Evolutionary conservation across 2,797 vertebrate genomes (phyloP).

Genomic region (Megaceryle alcyon): DNA sequence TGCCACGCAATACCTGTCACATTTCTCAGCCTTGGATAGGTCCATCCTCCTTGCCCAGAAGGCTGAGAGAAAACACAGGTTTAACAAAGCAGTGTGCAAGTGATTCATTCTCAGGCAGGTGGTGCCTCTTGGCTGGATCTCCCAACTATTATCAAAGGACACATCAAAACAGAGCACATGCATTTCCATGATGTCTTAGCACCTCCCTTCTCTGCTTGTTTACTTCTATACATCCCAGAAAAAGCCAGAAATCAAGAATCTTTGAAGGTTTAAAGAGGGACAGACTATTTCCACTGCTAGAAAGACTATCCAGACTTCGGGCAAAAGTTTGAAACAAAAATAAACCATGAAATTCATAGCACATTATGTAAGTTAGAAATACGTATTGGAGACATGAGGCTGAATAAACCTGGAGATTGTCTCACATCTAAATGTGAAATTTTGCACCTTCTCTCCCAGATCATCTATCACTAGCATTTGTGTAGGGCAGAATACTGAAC

Average conservation of each 20-base stretch:
- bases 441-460: not conserved
- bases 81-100: not conserved
- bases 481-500: not conserved
- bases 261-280: not conserved
- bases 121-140: not conserved
- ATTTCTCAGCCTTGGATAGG: not conserved
- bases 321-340: not conserved
- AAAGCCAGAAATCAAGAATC: not conserved
- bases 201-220: not conserved
- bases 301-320: not conserved
- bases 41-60: not conserved
- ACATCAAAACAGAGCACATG: not conserved
- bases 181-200: not conserved
- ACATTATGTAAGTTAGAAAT: not conserved
- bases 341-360: not conserved
- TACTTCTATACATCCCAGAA: not conserved
- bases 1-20: accelerated
- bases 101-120: not conserved
- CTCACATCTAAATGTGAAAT: not conserved
- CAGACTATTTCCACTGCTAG: not conserved
- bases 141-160: not conserved
- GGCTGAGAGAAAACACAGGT: not conserved
- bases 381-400: not conserved
- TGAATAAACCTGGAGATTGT: not conserved
- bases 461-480: not conserved